phyloP scores from a whole-genome alignment of 2,797 vertebrate species.

The Rhynchotus rufescens region DNA sequence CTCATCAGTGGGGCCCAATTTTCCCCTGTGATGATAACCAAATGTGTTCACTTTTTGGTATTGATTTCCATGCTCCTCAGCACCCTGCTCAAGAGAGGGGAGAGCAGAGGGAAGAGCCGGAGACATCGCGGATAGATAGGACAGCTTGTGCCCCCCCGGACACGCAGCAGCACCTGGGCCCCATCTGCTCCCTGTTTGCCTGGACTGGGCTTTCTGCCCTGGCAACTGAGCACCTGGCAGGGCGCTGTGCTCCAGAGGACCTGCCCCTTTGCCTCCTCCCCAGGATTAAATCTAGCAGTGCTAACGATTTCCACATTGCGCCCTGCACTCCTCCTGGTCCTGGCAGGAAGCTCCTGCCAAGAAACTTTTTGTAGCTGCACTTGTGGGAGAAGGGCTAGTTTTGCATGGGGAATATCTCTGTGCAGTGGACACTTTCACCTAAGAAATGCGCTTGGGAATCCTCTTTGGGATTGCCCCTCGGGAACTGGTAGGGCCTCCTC shows the following conservation, averaged over 20 bases:
- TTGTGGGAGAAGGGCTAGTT: neutral
- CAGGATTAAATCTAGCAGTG: neutral
- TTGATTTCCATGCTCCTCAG: neutral
- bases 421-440: neutral
- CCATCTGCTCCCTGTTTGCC: neutral
- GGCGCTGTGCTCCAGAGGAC: neutral
- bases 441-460: neutral
- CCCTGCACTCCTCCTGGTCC: neutral
- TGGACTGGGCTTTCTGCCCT: neutral
- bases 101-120: neutral
- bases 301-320: neutral
- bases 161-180: neutral
- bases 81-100: neutral
- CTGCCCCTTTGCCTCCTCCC: neutral
- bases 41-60: neutral
- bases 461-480: neutral
- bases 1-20: neutral
- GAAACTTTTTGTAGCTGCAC: neutral
- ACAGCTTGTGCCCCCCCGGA: accelerated
- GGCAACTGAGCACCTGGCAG: neutral
- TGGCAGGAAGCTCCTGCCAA: neutral
- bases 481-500: neutral
- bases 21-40: neutral
- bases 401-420: neutral
- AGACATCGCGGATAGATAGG: neutral